Conservation (phyloP, 2,888 invertebrate genomes). For the Germaria angustata region DNA sequence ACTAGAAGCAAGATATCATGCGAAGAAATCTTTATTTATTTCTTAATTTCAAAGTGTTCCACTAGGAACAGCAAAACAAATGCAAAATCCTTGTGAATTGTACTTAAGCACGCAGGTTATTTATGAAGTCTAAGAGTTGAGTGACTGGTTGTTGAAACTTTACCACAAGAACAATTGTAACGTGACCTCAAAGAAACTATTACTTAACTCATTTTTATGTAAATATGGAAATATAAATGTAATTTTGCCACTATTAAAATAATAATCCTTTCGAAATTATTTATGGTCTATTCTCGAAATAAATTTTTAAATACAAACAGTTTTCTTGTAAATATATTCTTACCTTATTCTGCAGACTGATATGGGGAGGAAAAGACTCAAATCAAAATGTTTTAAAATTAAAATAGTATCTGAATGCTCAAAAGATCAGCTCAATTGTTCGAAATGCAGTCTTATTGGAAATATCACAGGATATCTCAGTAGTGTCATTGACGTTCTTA, state of each 20-base stretch:
- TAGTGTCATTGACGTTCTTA: too few species aligned
- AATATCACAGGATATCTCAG: too few species aligned
- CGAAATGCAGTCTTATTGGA: too few species aligned
- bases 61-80: constrained; percentile 20
- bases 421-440: too few species aligned
- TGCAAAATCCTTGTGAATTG: constrained; percentile 28
- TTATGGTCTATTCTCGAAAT: neutral
- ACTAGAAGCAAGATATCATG: neutral
- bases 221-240: neutral
- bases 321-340: too few species aligned
- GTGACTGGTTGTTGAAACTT: constrained; percentile 5
- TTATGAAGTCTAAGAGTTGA: constrained; percentile 34
- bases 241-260: neutral
- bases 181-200: constrained; percentile 42
- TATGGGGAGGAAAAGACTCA: too few species aligned
- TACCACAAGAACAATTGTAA: constrained; percentile 6
- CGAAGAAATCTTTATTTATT: neutral
- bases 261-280: neutral
- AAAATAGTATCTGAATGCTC: too few species aligned
- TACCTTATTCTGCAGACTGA: too few species aligned
- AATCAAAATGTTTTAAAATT: too few species aligned
- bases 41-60: neutral
- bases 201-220: too few species aligned
- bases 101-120: constrained; percentile 56
- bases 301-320: too few species aligned